These are phyloP conservation scores for Amphipoea lucens DNA, from an alignment of 2,888 invertebrate species.

Conservation along the genomic window DNA sequence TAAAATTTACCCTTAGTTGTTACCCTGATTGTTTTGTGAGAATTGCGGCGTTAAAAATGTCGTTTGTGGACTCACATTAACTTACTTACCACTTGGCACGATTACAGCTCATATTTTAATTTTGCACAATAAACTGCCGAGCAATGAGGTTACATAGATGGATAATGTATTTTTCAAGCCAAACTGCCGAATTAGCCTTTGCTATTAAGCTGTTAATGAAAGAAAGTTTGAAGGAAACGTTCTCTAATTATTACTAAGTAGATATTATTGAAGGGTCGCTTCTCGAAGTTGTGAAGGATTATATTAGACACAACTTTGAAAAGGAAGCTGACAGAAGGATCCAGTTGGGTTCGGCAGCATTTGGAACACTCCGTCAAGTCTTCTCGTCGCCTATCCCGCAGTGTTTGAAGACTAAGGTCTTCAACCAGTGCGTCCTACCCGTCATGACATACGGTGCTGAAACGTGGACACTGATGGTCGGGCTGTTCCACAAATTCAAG, in stretches of 20 bases:
- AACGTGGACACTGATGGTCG: no score
- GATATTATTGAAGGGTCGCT: no score
- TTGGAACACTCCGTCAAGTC: no score
- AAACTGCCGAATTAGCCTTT: slow-evolving; percentile 37
- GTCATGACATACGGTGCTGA: no score
- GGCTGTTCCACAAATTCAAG: no score
- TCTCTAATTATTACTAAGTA: background rate
- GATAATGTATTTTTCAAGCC: slow-evolving; percentile 45
- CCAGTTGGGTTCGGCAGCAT: no score
- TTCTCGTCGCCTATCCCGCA: no score
- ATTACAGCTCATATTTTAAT: slow-evolving; percentile 39
- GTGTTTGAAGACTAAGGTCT: no score
- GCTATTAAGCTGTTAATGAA: slow-evolving; percentile 38
- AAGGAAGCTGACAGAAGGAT: no score
- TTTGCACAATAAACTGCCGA: slow-evolving; percentile 47
- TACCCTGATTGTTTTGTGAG: slow-evolving; percentile 9
- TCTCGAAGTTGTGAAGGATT: no score
- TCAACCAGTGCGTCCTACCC: no score
- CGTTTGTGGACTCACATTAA: slow-evolving; percentile 39
- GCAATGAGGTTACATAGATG: slow-evolving; percentile 43
- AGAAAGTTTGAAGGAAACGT: slow-evolving; percentile 14
- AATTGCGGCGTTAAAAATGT: slow-evolving; percentile 34
- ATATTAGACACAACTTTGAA: no score
- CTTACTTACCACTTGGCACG: slow-evolving; percentile 49
- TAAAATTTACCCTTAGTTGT: background rate